Evolutionary conservation across 1,140 invertebrate genomes (phyloP), one percentile per base, ranked within the genome.

Genomic region (Matsumurasca onukii): DNA sequence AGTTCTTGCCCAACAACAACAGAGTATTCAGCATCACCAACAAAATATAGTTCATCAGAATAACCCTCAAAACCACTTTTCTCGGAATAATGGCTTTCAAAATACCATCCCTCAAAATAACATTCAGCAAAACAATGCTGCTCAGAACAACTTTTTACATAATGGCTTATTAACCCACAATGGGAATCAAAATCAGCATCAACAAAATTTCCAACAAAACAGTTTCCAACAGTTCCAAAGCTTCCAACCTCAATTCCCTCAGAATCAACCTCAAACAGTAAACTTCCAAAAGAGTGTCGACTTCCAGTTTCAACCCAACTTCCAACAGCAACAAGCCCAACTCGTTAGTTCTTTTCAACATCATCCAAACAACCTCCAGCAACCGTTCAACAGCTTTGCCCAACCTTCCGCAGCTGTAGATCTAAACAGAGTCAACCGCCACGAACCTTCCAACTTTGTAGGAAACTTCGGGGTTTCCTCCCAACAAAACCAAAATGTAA

Each of bases 271-370:
- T 1, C 39, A 73, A 1, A 76, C 73, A 24, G 73, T 81, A 55
- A 75, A 79, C 3, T 74, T 83, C 1, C 81, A 83, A 31, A 77
- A 79, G 2, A 83, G 80, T 52, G 63, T 82, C 12, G 73, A 73
- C 9, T 71, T 81, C 1, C 78, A 82, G 68, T 52, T 71, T 49
- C 55, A 59, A 67, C 31, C 68, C 48, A 27, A 45, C 17, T 34
- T 30, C 25, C 59, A 15, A 49, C 69, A 12, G 31, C 34, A n/a
- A 48, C 25, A 31, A 48, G 31, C 48, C n/a, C n/a, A n/a, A n/a
- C n/a, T n/a, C n/a, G n/a, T n/a, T n/a, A n/a, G n/a, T n/a, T n/a
- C n/a, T n/a, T n/a, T n/a, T 55, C 27, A 52, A 30, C 34, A 51
- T 24, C 52, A 39, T 17, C 39, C 24, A 61, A 63, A 22, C 57